These are phyloP conservation scores for Heliocidaris tuberculata DNA, from an alignment of 35 echinoderm and acorn worm species.

Conservation along the genomic window DNA sequence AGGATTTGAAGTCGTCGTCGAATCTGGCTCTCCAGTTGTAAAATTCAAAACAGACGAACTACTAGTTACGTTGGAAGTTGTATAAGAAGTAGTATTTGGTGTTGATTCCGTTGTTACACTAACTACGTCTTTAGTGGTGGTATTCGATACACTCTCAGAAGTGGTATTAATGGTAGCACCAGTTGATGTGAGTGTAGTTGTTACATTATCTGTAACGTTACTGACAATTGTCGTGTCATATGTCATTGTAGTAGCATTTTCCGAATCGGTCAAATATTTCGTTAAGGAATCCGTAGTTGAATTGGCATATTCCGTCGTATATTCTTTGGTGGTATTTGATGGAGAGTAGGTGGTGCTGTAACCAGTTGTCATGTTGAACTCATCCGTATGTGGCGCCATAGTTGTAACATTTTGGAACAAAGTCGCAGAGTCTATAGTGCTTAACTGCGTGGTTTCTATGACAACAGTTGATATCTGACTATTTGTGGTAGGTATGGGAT, in stretches of 20 bases:
- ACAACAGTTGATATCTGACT: not conserved
- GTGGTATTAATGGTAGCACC: not conserved
- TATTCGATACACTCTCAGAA: not conserved
- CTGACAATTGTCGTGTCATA: not conserved
- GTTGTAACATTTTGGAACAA: not conserved
- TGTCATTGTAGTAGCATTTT: too few species aligned
- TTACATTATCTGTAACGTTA: not conserved
- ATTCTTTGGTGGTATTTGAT: not conserved
- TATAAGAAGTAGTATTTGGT: not conserved
- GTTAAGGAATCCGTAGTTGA: not conserved
- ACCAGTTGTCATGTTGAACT: not conserved
- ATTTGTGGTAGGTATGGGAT: not conserved
- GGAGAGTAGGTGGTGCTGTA: not conserved
- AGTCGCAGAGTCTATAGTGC: not conserved
- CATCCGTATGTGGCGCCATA: not conserved
- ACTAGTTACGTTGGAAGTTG: not conserved
- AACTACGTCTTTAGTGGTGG: not conserved
- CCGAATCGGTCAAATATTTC: too few species aligned
- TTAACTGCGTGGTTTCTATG: not conserved
- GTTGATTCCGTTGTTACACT: not conserved
- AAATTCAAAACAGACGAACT: not conserved
- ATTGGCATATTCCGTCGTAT: not conserved
- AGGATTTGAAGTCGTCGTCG: not conserved
- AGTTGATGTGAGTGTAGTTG: not conserved
- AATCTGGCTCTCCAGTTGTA: not conserved